Conservation (phyloP, 2,113 vertebrate genomes). For the Mormyrus iriodes region DNA sequence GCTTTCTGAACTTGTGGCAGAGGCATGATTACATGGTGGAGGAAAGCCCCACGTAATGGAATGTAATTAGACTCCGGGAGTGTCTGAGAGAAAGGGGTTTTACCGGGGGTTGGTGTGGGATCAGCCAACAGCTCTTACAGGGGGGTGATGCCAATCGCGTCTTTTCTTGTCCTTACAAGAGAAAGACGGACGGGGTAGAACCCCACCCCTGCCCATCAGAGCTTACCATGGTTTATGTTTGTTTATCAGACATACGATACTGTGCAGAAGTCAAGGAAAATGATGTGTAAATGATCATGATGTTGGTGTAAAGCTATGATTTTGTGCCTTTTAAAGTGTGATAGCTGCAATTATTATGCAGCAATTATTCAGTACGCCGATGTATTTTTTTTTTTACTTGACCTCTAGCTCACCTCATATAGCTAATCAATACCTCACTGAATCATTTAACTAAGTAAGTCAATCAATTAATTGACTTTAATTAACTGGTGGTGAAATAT, state of each 20-base stretch:
- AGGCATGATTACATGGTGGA: conserved; percentile 9
- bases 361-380: neutral
- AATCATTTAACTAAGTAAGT: neutral
- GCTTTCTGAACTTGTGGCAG: neutral
- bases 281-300: neutral
- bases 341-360: neutral
- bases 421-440: neutral
- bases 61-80: conserved; percentile 6
- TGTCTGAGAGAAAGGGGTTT: neutral
- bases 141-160: neutral
- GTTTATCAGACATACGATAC: neutral
- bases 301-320: neutral
- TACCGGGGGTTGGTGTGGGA: neutral
- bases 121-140: neutral
- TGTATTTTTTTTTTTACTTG: neutral
- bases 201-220: neutral
- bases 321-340: neutral
- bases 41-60: conserved; percentile 1
- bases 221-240: neutral
- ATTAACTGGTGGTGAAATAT: neutral
- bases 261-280: neutral
- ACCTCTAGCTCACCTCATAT: neutral
- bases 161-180: neutral
- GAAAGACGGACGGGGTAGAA: neutral
- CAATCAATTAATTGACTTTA: neutral